A percentile compares a stretch with the other conserved stretches of the same genome.
phyloP scores from a whole-genome alignment of 2,797 vertebrate genomes.

The Coccyzus lansbergi region DNA sequence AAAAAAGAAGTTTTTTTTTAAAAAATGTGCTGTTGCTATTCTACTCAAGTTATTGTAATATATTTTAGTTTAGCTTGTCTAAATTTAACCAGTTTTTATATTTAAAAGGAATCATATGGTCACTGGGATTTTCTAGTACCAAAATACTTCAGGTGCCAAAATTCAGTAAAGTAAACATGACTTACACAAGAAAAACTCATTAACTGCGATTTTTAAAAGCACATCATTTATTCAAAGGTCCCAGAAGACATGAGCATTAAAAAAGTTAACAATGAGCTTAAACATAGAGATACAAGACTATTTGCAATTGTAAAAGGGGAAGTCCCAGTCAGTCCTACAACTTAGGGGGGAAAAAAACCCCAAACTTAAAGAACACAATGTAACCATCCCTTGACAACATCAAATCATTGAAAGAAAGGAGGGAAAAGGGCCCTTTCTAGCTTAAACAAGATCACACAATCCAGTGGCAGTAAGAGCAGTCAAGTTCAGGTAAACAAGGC shows the following conservation, averaged over 20 bases:
- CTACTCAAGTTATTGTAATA: neutral
- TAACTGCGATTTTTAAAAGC: neutral
- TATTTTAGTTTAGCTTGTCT: neutral
- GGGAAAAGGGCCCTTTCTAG: neutral
- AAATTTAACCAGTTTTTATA: neutral
- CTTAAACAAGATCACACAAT: neutral
- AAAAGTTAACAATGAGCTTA: neutral
- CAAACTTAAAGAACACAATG: neutral
- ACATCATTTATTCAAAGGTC: neutral
- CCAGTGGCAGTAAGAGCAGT: neutral
- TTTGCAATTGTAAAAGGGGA: neutral
- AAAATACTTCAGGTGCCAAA: constrained; percentile 1
- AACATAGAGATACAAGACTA: neutral
- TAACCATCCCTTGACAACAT: neutral
- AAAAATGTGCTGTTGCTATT: neutral
- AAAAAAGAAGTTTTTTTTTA: neutral
- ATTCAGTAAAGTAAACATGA: neutral
- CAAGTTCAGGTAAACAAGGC: neutral
- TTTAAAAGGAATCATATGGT: neutral
- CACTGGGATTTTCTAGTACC: neutral
- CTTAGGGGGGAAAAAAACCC: no score
- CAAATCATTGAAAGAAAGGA: neutral
- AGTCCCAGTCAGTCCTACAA: neutral
- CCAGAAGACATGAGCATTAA: neutral
- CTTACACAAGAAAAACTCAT: neutral